Conservation (phyloP, 2,797 vertebrate species). For the Graptemys geographica region DNA sequence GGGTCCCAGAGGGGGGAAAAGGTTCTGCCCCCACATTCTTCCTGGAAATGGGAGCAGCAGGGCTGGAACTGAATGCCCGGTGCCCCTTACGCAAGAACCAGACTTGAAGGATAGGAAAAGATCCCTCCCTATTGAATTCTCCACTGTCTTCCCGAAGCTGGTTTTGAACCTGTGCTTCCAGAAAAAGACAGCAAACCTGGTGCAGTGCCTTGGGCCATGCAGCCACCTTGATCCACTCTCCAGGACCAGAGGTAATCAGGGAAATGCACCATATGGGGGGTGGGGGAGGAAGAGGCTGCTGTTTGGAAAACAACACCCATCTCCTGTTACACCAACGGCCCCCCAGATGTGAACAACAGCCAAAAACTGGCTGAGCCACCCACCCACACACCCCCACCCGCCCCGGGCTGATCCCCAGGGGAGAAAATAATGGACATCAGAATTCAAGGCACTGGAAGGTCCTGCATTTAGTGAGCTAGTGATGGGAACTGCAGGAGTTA, state of each 20-base stretch:
- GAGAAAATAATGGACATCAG: background rate
- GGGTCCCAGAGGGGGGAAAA: background rate
- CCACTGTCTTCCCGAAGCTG: background rate
- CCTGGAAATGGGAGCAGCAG: background rate
- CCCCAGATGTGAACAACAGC: background rate
- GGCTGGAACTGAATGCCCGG: background rate
- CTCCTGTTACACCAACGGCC: background rate
- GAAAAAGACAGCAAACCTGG: no score
- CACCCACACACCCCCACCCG: background rate
- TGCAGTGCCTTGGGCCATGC: background rate
- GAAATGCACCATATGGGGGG: background rate
- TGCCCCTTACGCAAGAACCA: background rate
- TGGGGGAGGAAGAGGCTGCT: background rate
- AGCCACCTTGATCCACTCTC: background rate
- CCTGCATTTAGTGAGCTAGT: rapidly evolving
- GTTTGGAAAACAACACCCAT: background rate
- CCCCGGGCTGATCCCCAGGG: background rate
- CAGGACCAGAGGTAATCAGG: background rate
- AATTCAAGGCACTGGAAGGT: background rate
- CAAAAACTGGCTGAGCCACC: background rate
- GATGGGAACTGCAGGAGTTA: background rate
- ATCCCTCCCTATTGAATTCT: background rate
- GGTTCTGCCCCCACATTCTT: background rate
- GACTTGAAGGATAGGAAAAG: background rate
- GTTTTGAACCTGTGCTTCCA: background rate